phyloP scores from a whole-genome alignment of 2,888 invertebrate genomes.

The Campopleginae sp. region DNA sequence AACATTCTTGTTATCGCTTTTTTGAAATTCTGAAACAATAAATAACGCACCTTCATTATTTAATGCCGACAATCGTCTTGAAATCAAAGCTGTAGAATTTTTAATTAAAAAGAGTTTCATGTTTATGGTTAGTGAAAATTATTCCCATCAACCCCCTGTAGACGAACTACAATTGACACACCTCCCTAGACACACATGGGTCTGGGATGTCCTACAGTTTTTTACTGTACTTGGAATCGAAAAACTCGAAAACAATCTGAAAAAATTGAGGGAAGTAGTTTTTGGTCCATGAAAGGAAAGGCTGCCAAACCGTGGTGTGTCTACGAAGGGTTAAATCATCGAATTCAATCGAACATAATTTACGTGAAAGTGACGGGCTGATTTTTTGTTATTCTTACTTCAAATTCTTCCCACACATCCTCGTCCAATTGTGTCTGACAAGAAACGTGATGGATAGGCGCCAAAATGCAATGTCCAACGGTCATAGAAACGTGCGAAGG shows the following conservation, averaged over 20 bases:
- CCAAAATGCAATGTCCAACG: conserved; percentile 93
- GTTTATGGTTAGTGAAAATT: neutral
- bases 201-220: too few relatives aligned
- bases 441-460: conserved; percentile 92
- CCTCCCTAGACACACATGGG: too few relatives aligned
- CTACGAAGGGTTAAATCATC: too few relatives aligned
- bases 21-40: conserved; percentile 87
- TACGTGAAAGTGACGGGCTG: neutral
- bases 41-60: too few relatives aligned
- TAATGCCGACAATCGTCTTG: too few relatives aligned
- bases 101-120: neutral
- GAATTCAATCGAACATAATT: neutral
- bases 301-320: too few relatives aligned
- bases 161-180: too few relatives aligned
- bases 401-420: conserved; percentile 96
- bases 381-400: conserved; percentile 84
- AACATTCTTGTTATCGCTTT: conserved; percentile 93
- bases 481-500: conserved; percentile 93
- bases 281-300: too few relatives aligned
- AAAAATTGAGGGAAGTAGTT: too few relatives aligned
- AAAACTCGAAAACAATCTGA: neutral
- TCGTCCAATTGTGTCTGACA: conserved; percentile 95
- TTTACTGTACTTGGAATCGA: too few relatives aligned
- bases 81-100: neutral
- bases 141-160: too few relatives aligned